Percentiles rank a stretch among this genome's conserved stretches.
These are phyloP conservation scores for Pterobdella sp. DNA, from an alignment of 2,888 invertebrate genomes.

Conservation along the genomic window DNA sequence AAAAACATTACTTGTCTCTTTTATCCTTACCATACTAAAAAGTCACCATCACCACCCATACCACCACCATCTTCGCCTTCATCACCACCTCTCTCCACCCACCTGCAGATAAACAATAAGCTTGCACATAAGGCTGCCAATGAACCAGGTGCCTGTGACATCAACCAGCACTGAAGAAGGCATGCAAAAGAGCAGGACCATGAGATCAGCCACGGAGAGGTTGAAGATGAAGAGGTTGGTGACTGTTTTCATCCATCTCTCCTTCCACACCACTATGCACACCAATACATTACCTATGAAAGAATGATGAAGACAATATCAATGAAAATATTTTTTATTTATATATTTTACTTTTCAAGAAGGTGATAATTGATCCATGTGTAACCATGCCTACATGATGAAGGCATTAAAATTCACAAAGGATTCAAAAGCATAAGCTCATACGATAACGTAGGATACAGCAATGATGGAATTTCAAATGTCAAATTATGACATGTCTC, in stretches of 20 bases:
- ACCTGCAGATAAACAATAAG: slow-evolving; percentile 83
- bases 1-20: not conserved
- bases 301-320: too few relatives aligned
- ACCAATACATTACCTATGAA: slow-evolving; percentile 68
- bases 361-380: too few relatives aligned
- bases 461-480: too few relatives aligned
- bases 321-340: too few relatives aligned
- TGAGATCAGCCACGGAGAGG: slow-evolving; percentile 72
- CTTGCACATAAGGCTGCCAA: slow-evolving; percentile 76
- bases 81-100: slow-evolving; percentile 42
- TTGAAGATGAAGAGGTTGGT: slow-evolving; percentile 90
- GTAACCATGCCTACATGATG: too few relatives aligned
- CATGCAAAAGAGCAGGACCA: slow-evolving; percentile 78
- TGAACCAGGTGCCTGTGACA: slow-evolving; percentile 85
- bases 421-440: too few relatives aligned
- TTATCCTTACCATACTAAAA: not conserved
- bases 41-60: not conserved
- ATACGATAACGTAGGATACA: too few relatives aligned
- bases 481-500: too few relatives aligned
- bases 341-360: too few relatives aligned
- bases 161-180: slow-evolving; percentile 83
- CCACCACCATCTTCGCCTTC: not conserved
- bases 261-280: slow-evolving; percentile 77
- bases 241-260: slow-evolving; percentile 80
- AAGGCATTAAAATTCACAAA: too few relatives aligned